phyloP scores from a whole-genome alignment of 37 sponge, comb jelly and placozoan species.

The Haliclona indistincta region DNA sequence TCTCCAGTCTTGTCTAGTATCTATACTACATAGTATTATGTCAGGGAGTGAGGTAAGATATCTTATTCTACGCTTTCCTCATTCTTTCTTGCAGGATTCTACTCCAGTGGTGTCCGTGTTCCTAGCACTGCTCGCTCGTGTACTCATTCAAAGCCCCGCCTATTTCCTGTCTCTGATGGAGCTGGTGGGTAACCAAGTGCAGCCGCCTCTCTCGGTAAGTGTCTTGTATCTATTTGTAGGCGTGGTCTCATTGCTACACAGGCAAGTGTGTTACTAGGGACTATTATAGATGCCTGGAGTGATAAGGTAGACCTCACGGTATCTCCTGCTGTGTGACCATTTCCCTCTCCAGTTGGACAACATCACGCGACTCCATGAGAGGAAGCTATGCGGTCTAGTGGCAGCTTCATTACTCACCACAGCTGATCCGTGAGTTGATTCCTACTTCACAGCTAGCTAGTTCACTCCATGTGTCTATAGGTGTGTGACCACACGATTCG shows the following conservation, averaged over 20 bases:
- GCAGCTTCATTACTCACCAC: constrained; percentile 68
- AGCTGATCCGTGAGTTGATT: constrained; percentile 41
- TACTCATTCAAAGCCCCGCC: constrained; percentile 38
- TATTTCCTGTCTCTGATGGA: constrained; percentile 58
- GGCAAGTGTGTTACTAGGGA: constrained; percentile 4
- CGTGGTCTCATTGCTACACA: no score
- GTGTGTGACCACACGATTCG: constrained; percentile 67
- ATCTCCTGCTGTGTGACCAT: not conserved
- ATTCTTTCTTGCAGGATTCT: constrained; percentile 25
- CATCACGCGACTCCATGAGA: constrained; percentile 28
- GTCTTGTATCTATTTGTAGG: no score
- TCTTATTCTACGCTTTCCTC: not conserved
- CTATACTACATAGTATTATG: no score
- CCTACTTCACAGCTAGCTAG: not conserved
- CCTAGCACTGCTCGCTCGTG: constrained; percentile 35
- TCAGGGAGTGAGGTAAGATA: no score
- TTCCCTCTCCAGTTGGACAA: constrained; percentile 35
- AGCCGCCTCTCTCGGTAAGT: constrained; percentile 24
- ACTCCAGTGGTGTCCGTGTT: constrained; percentile 41
- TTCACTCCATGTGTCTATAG: not conserved
- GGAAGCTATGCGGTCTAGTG: constrained; percentile 82
- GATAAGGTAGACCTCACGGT: not conserved
- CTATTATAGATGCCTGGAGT: not conserved
- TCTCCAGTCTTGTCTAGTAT: constrained; percentile 36
- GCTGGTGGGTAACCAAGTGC: constrained; percentile 17